Percentiles rank a stretch among this genome's conserved stretches.
These are phyloP conservation scores for Dilophus febrilis DNA, from an alignment of 2,888 invertebrate species.

Conservation along the genomic window DNA sequence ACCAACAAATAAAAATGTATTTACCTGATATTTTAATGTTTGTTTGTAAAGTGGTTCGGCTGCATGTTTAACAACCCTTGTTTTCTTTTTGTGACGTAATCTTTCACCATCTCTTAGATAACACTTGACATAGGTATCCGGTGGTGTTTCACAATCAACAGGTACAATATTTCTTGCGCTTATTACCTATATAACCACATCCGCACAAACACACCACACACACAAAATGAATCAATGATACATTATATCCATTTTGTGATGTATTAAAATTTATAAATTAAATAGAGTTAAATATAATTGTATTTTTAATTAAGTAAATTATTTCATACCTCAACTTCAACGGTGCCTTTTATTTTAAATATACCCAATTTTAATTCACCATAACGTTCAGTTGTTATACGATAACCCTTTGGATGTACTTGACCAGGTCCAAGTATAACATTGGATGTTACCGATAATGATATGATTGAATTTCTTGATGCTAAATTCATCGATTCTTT, in stretches of 20 bases:
- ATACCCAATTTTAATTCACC: slow-evolving; percentile 79
- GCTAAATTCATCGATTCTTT: slow-evolving; percentile 17
- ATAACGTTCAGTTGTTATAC: slow-evolving; percentile 46
- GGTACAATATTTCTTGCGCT: slow-evolving; percentile 51
- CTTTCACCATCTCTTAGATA: slow-evolving; percentile 78
- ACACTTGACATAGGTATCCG: slow-evolving; percentile 88
- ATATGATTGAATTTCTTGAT: slow-evolving; percentile 14
- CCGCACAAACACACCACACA: no score
- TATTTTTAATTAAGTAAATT: no score
- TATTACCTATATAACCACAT: slow-evolving; percentile 38
- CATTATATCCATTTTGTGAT: no score
- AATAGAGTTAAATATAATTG: no score
- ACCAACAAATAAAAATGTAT: no score
- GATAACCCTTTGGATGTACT: slow-evolving; percentile 59
- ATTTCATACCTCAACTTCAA: slow-evolving; percentile 62
- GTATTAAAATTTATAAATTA: no score
- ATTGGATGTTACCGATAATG: slow-evolving; percentile 7
- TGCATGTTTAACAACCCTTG: slow-evolving; percentile 63
- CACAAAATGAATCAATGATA: no score
- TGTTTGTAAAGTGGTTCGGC: slow-evolving; percentile 76
- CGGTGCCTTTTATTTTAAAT: slow-evolving; percentile 76
- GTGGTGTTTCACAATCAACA: slow-evolving; percentile 52
- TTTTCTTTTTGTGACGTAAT: slow-evolving; percentile 83
- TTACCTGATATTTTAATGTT: slow-evolving; percentile 66
- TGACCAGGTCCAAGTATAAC: slow-evolving; percentile 58